Evolutionary conservation across 1,140 invertebrate genomes (phyloP).

Genomic region (Xylocopa sonorina): DNA sequence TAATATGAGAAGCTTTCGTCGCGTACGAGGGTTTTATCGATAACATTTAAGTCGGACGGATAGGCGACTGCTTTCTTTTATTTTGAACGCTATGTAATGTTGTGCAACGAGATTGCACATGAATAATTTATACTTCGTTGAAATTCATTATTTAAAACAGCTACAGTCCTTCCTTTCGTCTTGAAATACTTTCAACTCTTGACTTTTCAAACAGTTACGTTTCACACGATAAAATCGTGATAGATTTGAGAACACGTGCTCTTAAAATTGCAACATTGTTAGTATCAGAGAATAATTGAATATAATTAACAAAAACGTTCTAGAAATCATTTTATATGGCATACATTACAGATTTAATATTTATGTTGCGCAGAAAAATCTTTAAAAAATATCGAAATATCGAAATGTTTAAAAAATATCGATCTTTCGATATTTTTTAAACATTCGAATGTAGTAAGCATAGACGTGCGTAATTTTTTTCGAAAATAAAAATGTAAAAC

Average conservation of each 20-base stretch:
- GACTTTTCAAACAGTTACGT: not conserved
- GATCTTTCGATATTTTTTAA: no score
- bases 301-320: no score
- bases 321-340: not conserved
- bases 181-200: no score
- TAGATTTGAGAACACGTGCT: not conserved
- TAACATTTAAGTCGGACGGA: not conserved
- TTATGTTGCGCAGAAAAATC: no score
- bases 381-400: no score
- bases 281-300: not conserved
- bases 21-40: not conserved
- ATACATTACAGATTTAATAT: no score
- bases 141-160: not conserved
- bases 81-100: not conserved
- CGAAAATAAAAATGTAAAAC: not conserved
- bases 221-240: no score
- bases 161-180: no score
- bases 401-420: no score
- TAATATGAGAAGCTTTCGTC: not conserved
- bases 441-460: no score
- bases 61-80: not conserved
- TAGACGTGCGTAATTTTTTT: no score
- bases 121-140: not conserved
- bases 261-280: not conserved
- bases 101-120: not conserved